These are phyloP conservation scores for Crocallis elinguaria DNA, from an alignment of 2,888 invertebrate species.

Conservation along the genomic window DNA sequence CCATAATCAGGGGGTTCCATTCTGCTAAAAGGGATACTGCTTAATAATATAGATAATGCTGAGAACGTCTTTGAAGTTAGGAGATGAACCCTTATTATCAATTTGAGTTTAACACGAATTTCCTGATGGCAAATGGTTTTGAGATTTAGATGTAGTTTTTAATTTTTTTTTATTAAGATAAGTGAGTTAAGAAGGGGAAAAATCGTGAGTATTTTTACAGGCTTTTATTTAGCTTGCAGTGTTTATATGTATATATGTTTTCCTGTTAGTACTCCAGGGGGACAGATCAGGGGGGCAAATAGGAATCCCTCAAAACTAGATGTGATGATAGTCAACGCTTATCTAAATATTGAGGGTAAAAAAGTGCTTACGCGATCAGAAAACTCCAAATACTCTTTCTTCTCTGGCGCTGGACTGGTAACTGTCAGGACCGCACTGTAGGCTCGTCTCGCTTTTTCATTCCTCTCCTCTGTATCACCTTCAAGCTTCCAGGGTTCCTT, in stretches of 20 bases:
- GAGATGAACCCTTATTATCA: neutral
- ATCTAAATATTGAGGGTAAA: too few relatives aligned
- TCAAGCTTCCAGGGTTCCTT: conserved; percentile 94
- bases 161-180: too few relatives aligned
- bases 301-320: too few relatives aligned
- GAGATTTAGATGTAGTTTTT: too few relatives aligned
- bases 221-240: too few relatives aligned
- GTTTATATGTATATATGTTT: too few relatives aligned
- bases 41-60: neutral
- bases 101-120: neutral
- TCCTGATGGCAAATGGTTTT: neutral
- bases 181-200: too few relatives aligned
- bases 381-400: conserved; percentile 90
- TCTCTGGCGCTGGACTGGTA: conserved; percentile 92
- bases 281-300: too few relatives aligned
- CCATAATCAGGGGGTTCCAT: neutral
- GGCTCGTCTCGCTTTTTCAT: conserved; percentile 92
- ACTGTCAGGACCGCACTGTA: conserved; percentile 95
- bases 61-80: neutral
- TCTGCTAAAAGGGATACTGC: neutral
- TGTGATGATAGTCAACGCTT: too few relatives aligned
- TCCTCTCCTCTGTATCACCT: conserved; percentile 91
- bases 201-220: too few relatives aligned
- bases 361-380: conserved; percentile 86
- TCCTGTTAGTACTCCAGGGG: too few relatives aligned